Conservation (phyloP, 2,113 vertebrate species). For the Phylloscopus whistleri region DNA sequence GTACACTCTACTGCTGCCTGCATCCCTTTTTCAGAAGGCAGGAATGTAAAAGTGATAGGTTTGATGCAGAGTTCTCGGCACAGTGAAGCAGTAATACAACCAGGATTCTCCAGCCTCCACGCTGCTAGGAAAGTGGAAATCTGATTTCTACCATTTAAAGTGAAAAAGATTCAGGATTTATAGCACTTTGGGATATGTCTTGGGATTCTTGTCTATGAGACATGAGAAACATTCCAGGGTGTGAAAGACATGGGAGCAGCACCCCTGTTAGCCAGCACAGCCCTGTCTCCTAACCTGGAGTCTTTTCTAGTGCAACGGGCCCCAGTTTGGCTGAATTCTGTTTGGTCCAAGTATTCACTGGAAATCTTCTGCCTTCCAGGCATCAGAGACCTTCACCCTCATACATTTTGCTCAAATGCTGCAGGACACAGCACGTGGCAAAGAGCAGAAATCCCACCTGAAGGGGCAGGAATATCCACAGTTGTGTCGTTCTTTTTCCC, state of each 20-base stretch:
- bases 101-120: background rate
- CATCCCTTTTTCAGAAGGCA: background rate
- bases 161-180: background rate
- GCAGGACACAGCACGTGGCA: rapidly evolving
- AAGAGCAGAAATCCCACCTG: background rate
- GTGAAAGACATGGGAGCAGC: background rate
- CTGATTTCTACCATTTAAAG: background rate
- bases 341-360: background rate
- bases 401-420: background rate
- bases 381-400: background rate
- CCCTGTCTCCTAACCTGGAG: background rate
- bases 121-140: background rate
- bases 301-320: background rate
- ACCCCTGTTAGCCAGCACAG: background rate
- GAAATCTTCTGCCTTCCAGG: background rate
- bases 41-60: background rate
- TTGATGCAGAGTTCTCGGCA: background rate
- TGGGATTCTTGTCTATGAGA: background rate
- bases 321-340: background rate
- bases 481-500: background rate
- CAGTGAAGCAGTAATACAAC: background rate
- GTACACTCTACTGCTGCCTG: background rate
- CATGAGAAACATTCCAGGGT: background rate
- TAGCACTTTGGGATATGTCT: background rate
- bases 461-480: background rate